Evolutionary conservation across 2,888 invertebrate species (phyloP), one percentile per base, ranked within the genome.

Genomic region (Formica aserva): DNA sequence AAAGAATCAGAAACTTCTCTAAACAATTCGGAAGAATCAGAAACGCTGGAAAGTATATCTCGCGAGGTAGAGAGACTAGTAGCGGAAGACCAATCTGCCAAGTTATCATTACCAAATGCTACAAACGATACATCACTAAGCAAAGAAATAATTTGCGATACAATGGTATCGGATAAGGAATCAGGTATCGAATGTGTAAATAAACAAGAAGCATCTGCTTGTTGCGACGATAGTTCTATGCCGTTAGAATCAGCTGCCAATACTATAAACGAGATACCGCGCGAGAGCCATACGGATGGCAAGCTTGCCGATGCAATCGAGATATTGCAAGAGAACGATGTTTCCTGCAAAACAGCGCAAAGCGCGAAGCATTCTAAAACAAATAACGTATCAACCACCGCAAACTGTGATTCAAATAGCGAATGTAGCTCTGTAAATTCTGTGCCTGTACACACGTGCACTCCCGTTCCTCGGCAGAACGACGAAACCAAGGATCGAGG

Each of bases 41-140:
- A 94, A 81, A 94, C 94, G 0, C 84, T 94, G 32, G 94, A 94
- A 74, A 94, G 93, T 77, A 92, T 94, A 75, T 93, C 94, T 5
- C 85, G 91, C 18, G 94, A 94, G 35, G 92, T 94, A 0, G 94
- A 94, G 74, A 89, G 88, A 82, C 86, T 94, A 26, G 92, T 94
- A 1, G 87, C 91, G 38, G 92, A 86, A 22, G 86, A 89, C 6
- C 71, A 82, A 8, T 11, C 15, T 9, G 55, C 8, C 9, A 32
- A 3, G 8, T 29, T 18, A 22, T 45, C 65, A 11, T 4, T 15
- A n/a, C 15, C 83, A 52, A 52, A n/a, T 11, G 13, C 9, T 13
- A 22, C 26, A 26, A 62, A 63, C 13, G 85, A 82, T 26, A 32
- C 6, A 11, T 29, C 41, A 4, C 18, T 13, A 2, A 45, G 48